A percentile compares a stretch with the other conserved stretches of the same genome.
These are phyloP conservation scores for Lamellibrachia luymesi DNA, from an alignment of 1,140 invertebrate species.

Conservation along the genomic window DNA sequence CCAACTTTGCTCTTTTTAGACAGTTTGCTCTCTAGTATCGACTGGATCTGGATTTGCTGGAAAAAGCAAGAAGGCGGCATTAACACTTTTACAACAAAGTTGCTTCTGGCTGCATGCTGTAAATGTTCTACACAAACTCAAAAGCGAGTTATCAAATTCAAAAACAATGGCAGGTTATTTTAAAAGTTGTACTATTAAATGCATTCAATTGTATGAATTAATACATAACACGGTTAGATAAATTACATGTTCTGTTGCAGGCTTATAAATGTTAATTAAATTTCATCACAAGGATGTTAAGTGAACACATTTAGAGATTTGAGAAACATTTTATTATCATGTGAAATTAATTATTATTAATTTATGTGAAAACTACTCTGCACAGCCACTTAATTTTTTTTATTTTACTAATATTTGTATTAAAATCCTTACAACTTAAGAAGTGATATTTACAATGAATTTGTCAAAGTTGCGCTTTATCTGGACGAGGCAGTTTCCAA, in stretches of 20 bases:
- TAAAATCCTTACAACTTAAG: neutral
- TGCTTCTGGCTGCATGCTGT: neutral
- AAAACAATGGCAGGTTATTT: too few relatives aligned
- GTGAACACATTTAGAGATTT: neutral
- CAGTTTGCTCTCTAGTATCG: slow-evolving; percentile 73
- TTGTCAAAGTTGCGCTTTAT: slow-evolving; percentile 94
- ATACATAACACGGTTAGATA: too few relatives aligned
- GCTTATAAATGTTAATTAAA: too few relatives aligned
- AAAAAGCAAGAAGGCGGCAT: slow-evolving; percentile 28
- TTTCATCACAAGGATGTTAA: neutral
- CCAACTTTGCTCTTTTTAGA: slow-evolving; percentile 82
- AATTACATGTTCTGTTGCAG: too few relatives aligned
- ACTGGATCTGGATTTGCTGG: slow-evolving; percentile 74
- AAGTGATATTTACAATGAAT: slow-evolving; percentile 69
- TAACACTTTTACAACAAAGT: neutral
- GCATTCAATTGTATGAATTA: too few relatives aligned
- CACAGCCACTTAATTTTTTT: neutral
- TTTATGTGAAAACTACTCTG: too few relatives aligned
- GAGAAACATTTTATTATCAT: too few relatives aligned
- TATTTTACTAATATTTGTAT: neutral
- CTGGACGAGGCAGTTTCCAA: slow-evolving; percentile 82
- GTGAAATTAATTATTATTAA: too few relatives aligned
- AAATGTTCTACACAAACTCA: neutral
- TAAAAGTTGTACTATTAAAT: too few relatives aligned
- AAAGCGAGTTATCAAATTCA: too few relatives aligned